phyloP scores from a whole-genome alignment of 2,888 invertebrate genomes.

The Microplitis deprimator region DNA sequence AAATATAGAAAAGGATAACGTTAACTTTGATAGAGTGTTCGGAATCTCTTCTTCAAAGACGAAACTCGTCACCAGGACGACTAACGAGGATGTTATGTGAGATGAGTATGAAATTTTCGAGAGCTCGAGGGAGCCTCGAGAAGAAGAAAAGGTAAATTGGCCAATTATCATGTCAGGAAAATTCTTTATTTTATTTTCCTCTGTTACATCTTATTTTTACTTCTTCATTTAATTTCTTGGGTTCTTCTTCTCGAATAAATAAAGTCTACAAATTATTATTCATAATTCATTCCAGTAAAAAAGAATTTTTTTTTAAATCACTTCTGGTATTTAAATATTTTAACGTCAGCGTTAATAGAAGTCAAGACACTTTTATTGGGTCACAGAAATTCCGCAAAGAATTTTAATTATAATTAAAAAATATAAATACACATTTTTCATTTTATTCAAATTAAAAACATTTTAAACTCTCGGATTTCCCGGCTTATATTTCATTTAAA shows the following conservation, averaged over 20 bases:
- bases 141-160: slow-evolving; percentile 49
- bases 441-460: not conserved
- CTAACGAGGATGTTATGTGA: slow-evolving; percentile 35
- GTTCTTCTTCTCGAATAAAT: not conserved
- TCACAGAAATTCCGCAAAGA: not conserved
- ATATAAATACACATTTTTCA: not conserved
- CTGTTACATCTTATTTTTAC: slow-evolving; percentile 54
- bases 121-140: not conserved
- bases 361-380: not conserved
- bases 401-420: not conserved
- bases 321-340: slow-evolving; percentile 8
- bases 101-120: slow-evolving; percentile 25
- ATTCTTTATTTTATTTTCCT: slow-evolving; percentile 25
- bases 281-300: slow-evolving; percentile 5
- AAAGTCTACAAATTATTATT: slow-evolving; percentile 6
- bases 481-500: not conserved
- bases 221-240: slow-evolving; percentile 19
- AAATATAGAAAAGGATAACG: not conserved
- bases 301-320: slow-evolving; percentile 48
- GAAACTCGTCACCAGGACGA: not conserved
- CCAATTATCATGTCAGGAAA: slow-evolving; percentile 52
- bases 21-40: not conserved
- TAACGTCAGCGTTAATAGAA: not conserved
- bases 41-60: not conserved
- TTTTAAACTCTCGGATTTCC: not conserved